phyloP scores from a whole-genome alignment of 2,888 invertebrate genomes.

The Cecidostiba fungosa region DNA sequence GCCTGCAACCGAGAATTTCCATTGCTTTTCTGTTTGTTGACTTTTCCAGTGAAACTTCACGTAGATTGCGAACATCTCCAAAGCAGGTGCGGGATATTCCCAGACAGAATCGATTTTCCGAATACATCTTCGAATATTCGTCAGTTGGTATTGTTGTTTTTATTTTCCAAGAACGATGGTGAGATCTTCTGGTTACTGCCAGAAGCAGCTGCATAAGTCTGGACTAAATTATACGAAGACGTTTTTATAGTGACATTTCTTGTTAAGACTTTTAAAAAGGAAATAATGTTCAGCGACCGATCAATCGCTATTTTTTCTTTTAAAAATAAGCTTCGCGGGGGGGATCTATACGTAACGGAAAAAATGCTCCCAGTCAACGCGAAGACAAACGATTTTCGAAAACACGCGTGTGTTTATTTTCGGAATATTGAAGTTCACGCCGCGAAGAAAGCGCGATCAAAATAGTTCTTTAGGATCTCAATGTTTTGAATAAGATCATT shows the following conservation, averaged over 20 bases:
- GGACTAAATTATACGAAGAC: too few relatives aligned
- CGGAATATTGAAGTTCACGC: constrained; percentile 22
- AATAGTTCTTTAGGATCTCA: constrained; percentile 19
- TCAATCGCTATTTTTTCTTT: background rate
- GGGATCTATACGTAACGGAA: background rate
- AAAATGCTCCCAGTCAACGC: background rate
- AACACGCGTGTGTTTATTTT: constrained; percentile 32
- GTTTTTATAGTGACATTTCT: too few relatives aligned
- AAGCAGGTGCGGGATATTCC: background rate
- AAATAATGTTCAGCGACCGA: background rate
- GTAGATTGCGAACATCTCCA: too few relatives aligned
- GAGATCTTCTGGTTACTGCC: too few relatives aligned
- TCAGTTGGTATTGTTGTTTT: too few relatives aligned
- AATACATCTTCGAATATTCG: background rate
- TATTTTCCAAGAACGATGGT: too few relatives aligned
- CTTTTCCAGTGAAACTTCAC: background rate
- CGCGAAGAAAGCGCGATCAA: constrained; percentile 16
- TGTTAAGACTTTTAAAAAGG: background rate
- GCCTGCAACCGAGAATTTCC: background rate
- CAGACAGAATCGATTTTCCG: background rate
- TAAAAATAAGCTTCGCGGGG: background rate
- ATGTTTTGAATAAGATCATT: constrained; percentile 10
- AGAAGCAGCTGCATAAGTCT: too few relatives aligned
- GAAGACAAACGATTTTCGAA: constrained; percentile 41
- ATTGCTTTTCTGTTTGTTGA: constrained; percentile 1